phyloP scores from a whole-genome alignment of 2,888 invertebrate species.

The Blastobasis lacticolella region DNA sequence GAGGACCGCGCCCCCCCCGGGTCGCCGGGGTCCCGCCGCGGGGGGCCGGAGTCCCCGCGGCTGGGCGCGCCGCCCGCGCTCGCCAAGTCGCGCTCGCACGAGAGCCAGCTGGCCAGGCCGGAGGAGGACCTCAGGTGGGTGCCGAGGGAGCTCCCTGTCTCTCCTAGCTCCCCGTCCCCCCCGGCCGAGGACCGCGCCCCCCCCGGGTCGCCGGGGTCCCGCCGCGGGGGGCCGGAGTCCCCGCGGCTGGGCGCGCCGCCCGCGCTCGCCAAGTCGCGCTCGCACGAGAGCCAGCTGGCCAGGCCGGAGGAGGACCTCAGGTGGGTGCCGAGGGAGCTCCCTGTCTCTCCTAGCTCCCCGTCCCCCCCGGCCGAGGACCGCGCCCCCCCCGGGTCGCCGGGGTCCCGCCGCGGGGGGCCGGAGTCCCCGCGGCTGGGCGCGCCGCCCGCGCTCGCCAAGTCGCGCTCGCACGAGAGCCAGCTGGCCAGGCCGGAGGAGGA shows the following conservation, averaged over 20 bases:
- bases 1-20: too few species aligned
- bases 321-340: too few species aligned
- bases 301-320: conserved; percentile 52
- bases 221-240: conserved; percentile 80
- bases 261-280: conserved; percentile 90
- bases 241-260: conserved; percentile 85
- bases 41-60: conserved; percentile 78
- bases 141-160: too few species aligned
- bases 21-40: too few species aligned
- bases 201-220: too few species aligned
- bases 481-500: conserved; percentile 72
- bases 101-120: conserved; percentile 83
- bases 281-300: conserved; percentile 92
- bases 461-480: conserved; percentile 94
- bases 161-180: too few species aligned
- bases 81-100: conserved; percentile 93
- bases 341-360: too few species aligned
- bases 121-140: conserved; percentile 54
- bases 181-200: too few species aligned
- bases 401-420: too few species aligned
- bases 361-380: too few species aligned
- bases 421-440: conserved; percentile 80
- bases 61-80: conserved; percentile 89
- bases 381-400: too few species aligned
- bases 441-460: conserved; percentile 90